Percentiles rank a stretch among this genome's conserved stretches.
Conservation (phyloP, 2,888 invertebrate genomes). For the Drosophila kanekoi region DNA sequence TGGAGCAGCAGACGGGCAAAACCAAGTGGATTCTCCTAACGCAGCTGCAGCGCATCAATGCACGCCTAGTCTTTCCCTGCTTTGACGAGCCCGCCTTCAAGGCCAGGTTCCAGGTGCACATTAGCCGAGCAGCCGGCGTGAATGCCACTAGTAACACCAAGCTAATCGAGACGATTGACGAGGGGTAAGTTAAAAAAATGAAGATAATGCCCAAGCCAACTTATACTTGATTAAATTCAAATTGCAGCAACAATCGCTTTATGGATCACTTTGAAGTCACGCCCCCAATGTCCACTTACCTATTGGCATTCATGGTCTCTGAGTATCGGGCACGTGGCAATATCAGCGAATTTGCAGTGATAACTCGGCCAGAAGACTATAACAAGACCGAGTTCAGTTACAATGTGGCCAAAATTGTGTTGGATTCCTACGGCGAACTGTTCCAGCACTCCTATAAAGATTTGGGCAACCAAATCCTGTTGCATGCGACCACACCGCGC, state of each 20-base stretch:
- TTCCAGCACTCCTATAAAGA: conserved; percentile 88
- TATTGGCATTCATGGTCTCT: conserved; percentile 92
- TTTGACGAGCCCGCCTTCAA: conserved; percentile 91
- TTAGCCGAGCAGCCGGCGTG: conserved; percentile 86
- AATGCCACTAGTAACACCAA: conserved; percentile 80
- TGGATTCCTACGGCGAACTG: conserved; percentile 86
- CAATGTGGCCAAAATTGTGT: conserved; percentile 46
- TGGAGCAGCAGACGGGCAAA: conserved; percentile 46
- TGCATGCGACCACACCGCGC: conserved; percentile 91
- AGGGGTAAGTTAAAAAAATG: conserved; percentile 52
- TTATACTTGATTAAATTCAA: conserved; percentile 3
- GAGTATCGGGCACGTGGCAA: conserved; percentile 83
- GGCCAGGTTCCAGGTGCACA: conserved; percentile 88
- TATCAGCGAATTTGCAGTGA: conserved; percentile 85
- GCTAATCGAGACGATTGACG: conserved; percentile 38
- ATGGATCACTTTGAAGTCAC: conserved; percentile 83
- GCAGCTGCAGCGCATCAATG: conserved; percentile 88
- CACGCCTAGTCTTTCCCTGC: conserved; percentile 90
- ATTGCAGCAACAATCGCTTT: conserved; percentile 55
- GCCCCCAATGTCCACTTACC: conserved; percentile 91
- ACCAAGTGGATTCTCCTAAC: conserved; percentile 86
- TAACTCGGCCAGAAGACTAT: conserved; percentile 88
- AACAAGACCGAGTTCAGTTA: conserved; percentile 89
- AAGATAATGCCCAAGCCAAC: not conserved
- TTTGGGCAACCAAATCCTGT: conserved; percentile 88